Evolutionary conservation across 2,113 vertebrate species (phyloP).

Genomic region (Thalassarche chlororhynchos): DNA sequence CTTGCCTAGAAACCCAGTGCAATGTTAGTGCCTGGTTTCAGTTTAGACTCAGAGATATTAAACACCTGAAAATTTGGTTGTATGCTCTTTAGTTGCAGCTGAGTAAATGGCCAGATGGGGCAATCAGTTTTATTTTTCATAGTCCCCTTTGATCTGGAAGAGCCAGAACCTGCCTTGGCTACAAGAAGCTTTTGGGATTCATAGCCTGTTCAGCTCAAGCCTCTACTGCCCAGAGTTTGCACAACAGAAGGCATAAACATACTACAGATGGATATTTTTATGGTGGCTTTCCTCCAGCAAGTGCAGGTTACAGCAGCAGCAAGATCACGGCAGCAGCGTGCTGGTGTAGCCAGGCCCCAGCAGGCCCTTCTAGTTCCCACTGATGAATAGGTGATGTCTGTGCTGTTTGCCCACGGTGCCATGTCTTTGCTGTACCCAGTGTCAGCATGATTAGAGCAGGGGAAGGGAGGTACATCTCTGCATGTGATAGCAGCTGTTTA

Average conservation of each 20-base stretch:
- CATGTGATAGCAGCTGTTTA: not conserved
- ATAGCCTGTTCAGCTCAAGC: not conserved
- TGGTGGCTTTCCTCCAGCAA: not conserved
- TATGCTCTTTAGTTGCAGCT: not conserved
- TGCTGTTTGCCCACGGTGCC: accelerated
- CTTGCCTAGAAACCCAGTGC: not conserved
- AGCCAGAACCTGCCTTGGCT: not conserved
- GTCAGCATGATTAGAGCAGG: not conserved
- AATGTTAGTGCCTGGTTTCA: not conserved
- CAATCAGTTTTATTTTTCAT: not conserved
- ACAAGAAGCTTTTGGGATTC: not conserved
- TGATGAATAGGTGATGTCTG: not conserved
- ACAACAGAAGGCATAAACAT: not conserved
- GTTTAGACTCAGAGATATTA: not conserved
- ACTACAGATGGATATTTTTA: not conserved
- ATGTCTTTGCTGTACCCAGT: accelerated
- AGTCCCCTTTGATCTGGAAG: not conserved
- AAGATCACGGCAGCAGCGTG: not conserved
- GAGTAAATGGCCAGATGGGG: not conserved
- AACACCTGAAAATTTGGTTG: not conserved
- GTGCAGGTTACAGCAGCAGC: not conserved
- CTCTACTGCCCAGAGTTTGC: not conserved
- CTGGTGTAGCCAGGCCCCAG: not conserved
- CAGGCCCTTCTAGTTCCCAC: not conserved
- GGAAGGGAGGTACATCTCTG: not conserved